phyloP scores from a whole-genome alignment of 2,888 invertebrate species.

The Biston betularia region DNA sequence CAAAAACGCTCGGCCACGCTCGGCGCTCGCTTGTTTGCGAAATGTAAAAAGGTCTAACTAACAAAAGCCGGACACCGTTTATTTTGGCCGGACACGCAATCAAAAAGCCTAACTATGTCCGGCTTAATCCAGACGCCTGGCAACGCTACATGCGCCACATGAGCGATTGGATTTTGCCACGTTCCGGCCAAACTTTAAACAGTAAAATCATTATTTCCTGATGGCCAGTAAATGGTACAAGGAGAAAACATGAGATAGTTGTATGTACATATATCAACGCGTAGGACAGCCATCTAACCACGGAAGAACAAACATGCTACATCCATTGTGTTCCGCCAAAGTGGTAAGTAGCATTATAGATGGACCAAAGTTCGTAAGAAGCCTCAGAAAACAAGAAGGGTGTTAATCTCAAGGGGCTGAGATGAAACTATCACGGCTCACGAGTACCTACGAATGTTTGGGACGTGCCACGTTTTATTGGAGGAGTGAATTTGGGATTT shows the following conservation, averaged over 20 bases:
- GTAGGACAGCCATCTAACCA: conserved; percentile 14
- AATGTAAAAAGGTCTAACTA: no score
- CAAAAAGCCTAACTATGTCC: no score
- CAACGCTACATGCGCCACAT: no score
- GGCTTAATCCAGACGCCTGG: no score
- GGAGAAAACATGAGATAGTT: conserved; percentile 11
- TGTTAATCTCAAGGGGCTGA: conserved; percentile 26
- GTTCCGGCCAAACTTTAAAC: not conserved
- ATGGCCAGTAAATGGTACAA: not conserved
- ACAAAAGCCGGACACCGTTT: no score
- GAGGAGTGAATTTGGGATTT: conserved; percentile 15
- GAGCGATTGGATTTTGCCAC: no score
- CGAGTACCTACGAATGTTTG: not conserved
- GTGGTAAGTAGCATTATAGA: conserved; percentile 25
- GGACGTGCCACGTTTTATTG: conserved; percentile 7
- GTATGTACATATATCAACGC: conserved; percentile 10
- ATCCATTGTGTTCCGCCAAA: conserved; percentile 25
- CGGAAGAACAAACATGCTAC: conserved; percentile 25
- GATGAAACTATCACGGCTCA: conserved; percentile 5
- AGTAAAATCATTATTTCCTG: not conserved
- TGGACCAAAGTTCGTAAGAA: conserved; percentile 23
- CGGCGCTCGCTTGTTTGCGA: no score
- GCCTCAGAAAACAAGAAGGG: conserved; percentile 18
- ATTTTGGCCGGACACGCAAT: no score
- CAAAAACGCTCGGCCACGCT: no score